These are phyloP conservation scores for Nomia melanderi DNA, from an alignment of 1,140 invertebrate species.

Conservation along the genomic window DNA sequence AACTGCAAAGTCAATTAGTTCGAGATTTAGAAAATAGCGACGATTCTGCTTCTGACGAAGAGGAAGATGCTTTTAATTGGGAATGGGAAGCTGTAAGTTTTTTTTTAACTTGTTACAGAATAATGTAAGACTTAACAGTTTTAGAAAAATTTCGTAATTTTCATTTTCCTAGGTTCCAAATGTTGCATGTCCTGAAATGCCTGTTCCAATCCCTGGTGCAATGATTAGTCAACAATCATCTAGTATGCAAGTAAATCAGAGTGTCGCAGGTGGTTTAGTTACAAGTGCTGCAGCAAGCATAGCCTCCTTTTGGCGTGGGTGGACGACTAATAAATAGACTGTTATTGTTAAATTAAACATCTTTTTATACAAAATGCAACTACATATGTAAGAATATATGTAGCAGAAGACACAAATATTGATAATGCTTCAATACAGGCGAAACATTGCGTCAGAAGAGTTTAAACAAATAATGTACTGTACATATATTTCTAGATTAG, in stretches of 20 bases:
- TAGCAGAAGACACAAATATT: conserved; percentile 43
- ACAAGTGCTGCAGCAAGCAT: conserved; percentile 86
- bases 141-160: background rate
- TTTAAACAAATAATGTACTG: conserved; percentile 46
- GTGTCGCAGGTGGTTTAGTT: conserved; percentile 84
- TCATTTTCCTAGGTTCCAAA: conserved; percentile 80
- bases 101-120: background rate
- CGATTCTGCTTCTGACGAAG: conserved; percentile 85
- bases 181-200: conserved; percentile 82
- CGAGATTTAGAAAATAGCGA: conserved; percentile 84
- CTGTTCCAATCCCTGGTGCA: conserved; percentile 73
- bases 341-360: conserved; percentile 43
- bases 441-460: conserved; percentile 22
- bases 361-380: conserved; percentile 38
- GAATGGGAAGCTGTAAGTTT: conserved; percentile 86
- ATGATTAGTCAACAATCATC: conserved; percentile 82
- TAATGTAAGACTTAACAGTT: background rate
- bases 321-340: conserved; percentile 81
- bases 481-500: conserved; percentile 53
- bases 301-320: conserved; percentile 87
- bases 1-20: conserved; percentile 84
- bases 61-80: conserved; percentile 84
- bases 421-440: conserved; percentile 26
- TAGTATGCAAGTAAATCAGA: conserved; percentile 81
- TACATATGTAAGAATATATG: conserved; percentile 34